Evolutionary conservation across 2,113 vertebrate species (phyloP).

Genomic region (Vanacampus margaritifer): DNA sequence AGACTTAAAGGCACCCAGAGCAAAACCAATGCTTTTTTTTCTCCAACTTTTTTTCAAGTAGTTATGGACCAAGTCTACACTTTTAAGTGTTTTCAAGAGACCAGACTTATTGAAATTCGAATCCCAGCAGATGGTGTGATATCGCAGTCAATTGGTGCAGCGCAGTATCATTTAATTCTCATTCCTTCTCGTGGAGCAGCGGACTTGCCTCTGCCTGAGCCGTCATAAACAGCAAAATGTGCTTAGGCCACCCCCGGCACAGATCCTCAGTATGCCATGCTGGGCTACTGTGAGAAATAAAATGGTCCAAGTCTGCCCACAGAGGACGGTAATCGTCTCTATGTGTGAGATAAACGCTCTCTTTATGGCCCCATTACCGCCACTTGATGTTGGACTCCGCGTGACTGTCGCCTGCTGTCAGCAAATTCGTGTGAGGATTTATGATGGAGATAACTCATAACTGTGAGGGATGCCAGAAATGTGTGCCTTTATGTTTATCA

Average conservation of each 20-base stretch:
- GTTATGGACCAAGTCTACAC: no score
- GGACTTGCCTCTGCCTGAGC: constrained; percentile 50
- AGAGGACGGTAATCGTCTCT: constrained; percentile 34
- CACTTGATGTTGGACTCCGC: no score
- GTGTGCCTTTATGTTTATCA: constrained; percentile 67
- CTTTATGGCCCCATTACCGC: background rate
- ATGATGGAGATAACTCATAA: constrained; percentile 52
- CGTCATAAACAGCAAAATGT: constrained; percentile 43
- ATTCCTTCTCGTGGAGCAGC: constrained; percentile 49
- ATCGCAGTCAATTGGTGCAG: constrained; percentile 18
- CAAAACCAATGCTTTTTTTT: no score
- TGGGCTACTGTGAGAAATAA: constrained; percentile 4
- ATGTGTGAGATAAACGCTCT: constrained; percentile 14
- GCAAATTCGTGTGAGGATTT: constrained; percentile 21
- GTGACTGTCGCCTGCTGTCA: constrained; percentile 46
- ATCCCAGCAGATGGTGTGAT: no score
- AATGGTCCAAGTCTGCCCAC: constrained; percentile 12
- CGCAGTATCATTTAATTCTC: constrained; percentile 48
- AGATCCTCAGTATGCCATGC: constrained; percentile 1
- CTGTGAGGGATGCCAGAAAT: constrained; percentile 69
- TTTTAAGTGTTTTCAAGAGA: no score
- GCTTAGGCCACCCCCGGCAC: constrained; percentile 30
- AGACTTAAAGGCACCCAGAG: no score
- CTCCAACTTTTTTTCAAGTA: no score
- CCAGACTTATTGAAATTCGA: no score